A percentile compares a stretch with the other conserved stretches of the same genome.
These are phyloP conservation scores for Rhodophaea formosa DNA, from an alignment of 2,888 invertebrate species.

Conservation along the genomic window DNA sequence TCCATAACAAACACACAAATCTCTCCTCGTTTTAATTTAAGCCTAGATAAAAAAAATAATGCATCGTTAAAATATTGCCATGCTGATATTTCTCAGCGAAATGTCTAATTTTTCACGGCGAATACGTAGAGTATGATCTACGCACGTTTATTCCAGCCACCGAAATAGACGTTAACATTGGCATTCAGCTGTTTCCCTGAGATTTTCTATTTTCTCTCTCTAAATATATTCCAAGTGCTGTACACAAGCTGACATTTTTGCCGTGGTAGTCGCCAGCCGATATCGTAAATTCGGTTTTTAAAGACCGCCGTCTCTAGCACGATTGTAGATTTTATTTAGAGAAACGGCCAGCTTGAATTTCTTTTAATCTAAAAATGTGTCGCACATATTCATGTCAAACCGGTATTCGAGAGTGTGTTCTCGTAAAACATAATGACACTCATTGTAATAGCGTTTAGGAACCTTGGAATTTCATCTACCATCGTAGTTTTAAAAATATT, in stretches of 20 bases:
- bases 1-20: too few species aligned
- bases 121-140: conserved; percentile 18
- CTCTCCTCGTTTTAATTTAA: too few species aligned
- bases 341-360: conserved; percentile 16
- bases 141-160: conserved; percentile 45
- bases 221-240: conserved; percentile 58
- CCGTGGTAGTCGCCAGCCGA: conserved; percentile 40
- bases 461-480: not conserved
- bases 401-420: not conserved
- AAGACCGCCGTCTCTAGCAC: conserved; percentile 30
- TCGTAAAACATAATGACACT: conserved; percentile 3
- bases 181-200: conserved; percentile 70
- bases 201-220: conserved; percentile 68
- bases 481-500: not conserved
- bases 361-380: conserved; percentile 11
- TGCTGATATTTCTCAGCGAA: not conserved
- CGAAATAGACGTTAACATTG: conserved; percentile 71
- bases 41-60: too few species aligned
- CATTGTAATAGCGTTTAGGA: conserved; percentile 2
- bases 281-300: conserved; percentile 42
- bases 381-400: not conserved
- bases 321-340: conserved; percentile 24
- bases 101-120: not conserved
- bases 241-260: conserved; percentile 62
- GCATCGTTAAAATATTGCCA: too few species aligned